Evolutionary conservation across 2,797 vertebrate species (phyloP).

Genomic region (Sebastes dallii): DNA sequence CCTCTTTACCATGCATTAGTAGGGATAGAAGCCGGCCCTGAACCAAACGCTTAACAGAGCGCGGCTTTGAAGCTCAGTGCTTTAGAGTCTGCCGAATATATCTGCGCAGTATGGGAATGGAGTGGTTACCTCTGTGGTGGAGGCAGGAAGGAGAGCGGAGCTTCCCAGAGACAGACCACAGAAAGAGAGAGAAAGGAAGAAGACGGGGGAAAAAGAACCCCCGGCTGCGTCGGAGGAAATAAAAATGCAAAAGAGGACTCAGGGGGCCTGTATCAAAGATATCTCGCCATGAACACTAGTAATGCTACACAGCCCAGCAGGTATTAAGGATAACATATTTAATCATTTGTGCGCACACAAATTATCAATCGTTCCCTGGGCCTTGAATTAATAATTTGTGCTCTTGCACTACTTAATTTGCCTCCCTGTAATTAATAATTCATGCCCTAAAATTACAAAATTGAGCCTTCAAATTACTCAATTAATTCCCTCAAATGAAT

Average conservation of each 20-base stretch:
- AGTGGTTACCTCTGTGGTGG: constrained; percentile 35
- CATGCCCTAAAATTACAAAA: constrained; percentile 32
- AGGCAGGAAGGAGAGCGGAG: constrained; percentile 25
- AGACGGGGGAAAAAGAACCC: background rate
- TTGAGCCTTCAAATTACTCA: constrained; percentile 17
- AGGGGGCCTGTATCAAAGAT: constrained; percentile 22
- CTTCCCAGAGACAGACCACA: constrained; percentile 17
- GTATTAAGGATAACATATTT: constrained; percentile 12
- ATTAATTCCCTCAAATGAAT: constrained; percentile 34
- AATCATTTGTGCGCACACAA: constrained; percentile 28
- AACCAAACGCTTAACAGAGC: constrained; percentile 48
- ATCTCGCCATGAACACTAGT: background rate
- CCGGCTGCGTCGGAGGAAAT: constrained; percentile 49
- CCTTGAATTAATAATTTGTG: constrained; percentile 36
- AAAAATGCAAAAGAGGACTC: constrained; percentile 43
- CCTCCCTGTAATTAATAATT: constrained; percentile 43
- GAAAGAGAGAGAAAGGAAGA: background rate
- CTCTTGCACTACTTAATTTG: constrained; percentile 23
- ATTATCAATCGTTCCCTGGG: constrained; percentile 6
- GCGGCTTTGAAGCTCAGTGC: constrained; percentile 61
- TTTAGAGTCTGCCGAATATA: constrained; percentile 51
- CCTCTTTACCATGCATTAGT: constrained; percentile 64
- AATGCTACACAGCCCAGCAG: constrained; percentile 17
- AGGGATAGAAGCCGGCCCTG: constrained; percentile 35
- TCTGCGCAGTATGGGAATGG: constrained; percentile 20